Evolutionary conservation across 1,140 invertebrate genomes (phyloP).

Genomic region (Cepaea nemoralis): DNA sequence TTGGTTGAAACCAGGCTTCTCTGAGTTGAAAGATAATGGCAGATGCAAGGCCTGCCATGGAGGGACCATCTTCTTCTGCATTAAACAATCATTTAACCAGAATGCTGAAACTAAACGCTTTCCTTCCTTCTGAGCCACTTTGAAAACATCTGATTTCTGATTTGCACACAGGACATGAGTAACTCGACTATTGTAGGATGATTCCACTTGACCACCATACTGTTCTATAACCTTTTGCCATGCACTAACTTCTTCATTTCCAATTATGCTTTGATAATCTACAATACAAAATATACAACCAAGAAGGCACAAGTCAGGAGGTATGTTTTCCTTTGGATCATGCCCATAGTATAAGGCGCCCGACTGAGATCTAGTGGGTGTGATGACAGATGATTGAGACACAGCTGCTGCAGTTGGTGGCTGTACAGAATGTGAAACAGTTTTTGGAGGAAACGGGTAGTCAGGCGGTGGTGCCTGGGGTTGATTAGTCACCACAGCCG

Average conservation of each 20-base stretch:
- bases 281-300: constrained; percentile 93
- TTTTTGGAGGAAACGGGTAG: constrained; percentile 40
- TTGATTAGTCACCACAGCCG: constrained; percentile 25
- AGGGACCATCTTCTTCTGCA: constrained; percentile 85
- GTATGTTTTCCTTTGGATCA: constrained; percentile 76
- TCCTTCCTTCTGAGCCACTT: constrained; percentile 84
- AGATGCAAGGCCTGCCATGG: constrained; percentile 94
- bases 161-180: constrained; percentile 93
- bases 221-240: constrained; percentile 87
- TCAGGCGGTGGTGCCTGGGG: constrained; percentile 44
- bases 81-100: constrained; percentile 92
- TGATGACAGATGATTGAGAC: not conserved
- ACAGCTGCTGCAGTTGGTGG: not conserved
- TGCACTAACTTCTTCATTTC: constrained; percentile 74
- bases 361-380: constrained; percentile 73
- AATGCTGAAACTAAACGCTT: constrained; percentile 91
- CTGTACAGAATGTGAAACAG: constrained; percentile 25
- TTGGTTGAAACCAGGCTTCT: constrained; percentile 76
- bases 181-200: constrained; percentile 84
- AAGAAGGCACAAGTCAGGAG: constrained; percentile 87
- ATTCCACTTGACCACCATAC: constrained; percentile 90
- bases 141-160: constrained; percentile 88
- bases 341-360: constrained; percentile 73
- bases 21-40: constrained; percentile 82
- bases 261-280: constrained; percentile 78